These are phyloP conservation scores for Ptychochromis oligacanthus DNA, from an alignment of 2,113 vertebrate genomes.

Conservation along the genomic window DNA sequence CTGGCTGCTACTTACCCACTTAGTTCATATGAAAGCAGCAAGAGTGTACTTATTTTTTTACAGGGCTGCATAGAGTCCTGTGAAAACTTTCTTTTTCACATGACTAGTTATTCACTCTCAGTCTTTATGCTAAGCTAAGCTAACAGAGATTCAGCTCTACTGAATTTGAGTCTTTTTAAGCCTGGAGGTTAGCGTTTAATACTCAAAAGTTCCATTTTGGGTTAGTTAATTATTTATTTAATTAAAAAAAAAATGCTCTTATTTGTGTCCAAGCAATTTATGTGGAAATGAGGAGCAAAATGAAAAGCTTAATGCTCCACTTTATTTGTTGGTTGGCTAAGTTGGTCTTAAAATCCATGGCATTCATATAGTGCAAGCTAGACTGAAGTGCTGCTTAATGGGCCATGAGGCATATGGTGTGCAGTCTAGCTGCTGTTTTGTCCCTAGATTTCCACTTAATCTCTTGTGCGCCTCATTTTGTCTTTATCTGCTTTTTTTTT, in stretches of 20 bases:
- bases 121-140: neutral
- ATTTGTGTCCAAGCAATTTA: neutral
- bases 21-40: neutral
- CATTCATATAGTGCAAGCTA: constrained; percentile 18
- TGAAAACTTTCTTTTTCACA: neutral
- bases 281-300: constrained; percentile 29
- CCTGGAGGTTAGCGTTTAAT: constrained; percentile 7
- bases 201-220: neutral
- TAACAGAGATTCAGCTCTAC: neutral
- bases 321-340: constrained; percentile 8
- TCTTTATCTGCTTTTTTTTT: constrained; percentile 6
- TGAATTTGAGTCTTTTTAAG: neutral
- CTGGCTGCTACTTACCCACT: neutral
- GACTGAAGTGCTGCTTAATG: constrained; percentile 49
- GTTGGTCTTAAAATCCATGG: constrained; percentile 35
- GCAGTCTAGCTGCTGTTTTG: constrained; percentile 30
- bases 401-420: constrained; percentile 59
- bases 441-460: constrained; percentile 67
- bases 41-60: neutral
- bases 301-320: constrained; percentile 24
- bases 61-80: neutral
- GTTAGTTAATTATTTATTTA: neutral
- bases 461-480: constrained; percentile 46
- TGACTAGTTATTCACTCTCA: neutral
- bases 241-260: neutral